phyloP scores from a whole-genome alignment of 1,140 invertebrate species.

The Dinothrombium tinctorium region DNA sequence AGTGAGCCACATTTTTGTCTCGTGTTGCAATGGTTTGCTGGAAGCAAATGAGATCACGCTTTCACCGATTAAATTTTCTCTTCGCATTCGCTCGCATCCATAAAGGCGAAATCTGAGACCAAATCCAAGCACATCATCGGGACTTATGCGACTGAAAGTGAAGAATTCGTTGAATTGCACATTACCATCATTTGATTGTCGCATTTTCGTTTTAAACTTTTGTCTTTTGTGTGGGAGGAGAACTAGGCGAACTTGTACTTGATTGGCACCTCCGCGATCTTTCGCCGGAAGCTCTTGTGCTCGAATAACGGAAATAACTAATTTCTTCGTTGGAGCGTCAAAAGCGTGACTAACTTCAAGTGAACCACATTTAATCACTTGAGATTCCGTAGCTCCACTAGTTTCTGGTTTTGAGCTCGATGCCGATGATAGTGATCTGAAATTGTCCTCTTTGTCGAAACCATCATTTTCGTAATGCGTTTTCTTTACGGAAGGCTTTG shows the following conservation, averaged over 20 bases:
- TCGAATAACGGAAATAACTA: slow-evolving; percentile 68
- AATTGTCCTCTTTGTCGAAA: no score
- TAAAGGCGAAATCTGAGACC: slow-evolving; percentile 71
- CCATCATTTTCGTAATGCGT: no score
- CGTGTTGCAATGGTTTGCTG: slow-evolving; percentile 57
- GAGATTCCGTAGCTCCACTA: not conserved
- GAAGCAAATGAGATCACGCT: slow-evolving; percentile 59
- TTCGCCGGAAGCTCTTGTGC: slow-evolving; percentile 49
- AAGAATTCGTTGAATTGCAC: slow-evolving; percentile 81
- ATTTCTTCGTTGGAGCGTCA: slow-evolving; percentile 59
- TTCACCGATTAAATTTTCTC: slow-evolving; percentile 73
- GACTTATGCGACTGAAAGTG: slow-evolving; percentile 40
- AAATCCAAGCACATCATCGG: slow-evolving; percentile 70
- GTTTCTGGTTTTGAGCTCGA: no score
- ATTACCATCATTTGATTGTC: slow-evolving; percentile 47
- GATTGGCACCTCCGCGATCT: slow-evolving; percentile 43
- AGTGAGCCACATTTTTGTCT: slow-evolving; percentile 65
- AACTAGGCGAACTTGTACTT: slow-evolving; percentile 49
- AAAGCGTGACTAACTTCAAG: slow-evolving; percentile 67
- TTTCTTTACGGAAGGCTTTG: no score
- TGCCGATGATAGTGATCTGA: no score
- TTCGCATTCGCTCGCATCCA: slow-evolving; percentile 61
- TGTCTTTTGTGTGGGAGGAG: slow-evolving; percentile 72
- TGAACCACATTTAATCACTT: not conserved
- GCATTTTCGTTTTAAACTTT: slow-evolving; percentile 72